Percentiles rank a stretch among this genome's conserved stretches.
phyloP scores from a whole-genome alignment of 1,140 invertebrate genomes.

The Polypedilum vanderplanki region DNA sequence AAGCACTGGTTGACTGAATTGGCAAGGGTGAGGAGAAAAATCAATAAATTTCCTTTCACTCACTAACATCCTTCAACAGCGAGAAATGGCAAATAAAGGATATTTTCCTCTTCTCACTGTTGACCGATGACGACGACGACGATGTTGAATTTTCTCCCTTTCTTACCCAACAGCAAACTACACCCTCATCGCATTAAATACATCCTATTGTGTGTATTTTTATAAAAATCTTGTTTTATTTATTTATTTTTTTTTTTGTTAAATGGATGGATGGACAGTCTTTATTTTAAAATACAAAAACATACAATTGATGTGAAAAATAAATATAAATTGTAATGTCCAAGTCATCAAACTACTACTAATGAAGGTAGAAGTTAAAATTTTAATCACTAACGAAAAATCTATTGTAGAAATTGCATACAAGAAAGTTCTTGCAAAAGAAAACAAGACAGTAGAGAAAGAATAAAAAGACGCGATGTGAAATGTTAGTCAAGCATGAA shows the following conservation, averaged over 20 bases:
- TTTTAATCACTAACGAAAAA: no score
- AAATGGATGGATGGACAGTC: not conserved
- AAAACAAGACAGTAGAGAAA: no score
- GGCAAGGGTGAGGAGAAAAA: not conserved
- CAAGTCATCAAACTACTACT: not conserved
- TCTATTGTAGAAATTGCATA: no score
- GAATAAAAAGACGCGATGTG: slow-evolving; percentile 21
- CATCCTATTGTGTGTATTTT: not conserved
- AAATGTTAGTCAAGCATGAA: slow-evolving; percentile 22
- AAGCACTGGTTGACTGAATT: not conserved
- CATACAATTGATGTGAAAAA: not conserved
- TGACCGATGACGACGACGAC: not conserved
- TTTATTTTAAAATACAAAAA: no score
- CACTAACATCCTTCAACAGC: not conserved
- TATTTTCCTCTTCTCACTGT: not conserved
- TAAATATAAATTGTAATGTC: not conserved
- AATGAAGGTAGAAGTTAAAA: no score
- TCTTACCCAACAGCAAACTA: not conserved
- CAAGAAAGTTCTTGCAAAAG: no score
- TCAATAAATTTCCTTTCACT: slow-evolving; percentile 3
- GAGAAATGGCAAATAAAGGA: slow-evolving; percentile 12
- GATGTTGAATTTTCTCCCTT: not conserved
- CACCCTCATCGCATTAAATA: slow-evolving; percentile 8
- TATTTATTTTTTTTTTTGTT: not conserved
- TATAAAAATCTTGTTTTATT: no score